Percentiles rank a stretch among this genome's conserved stretches.
Conservation (phyloP, 1,140 invertebrate species). For the Trialeurodes vaporariorum region DNA sequence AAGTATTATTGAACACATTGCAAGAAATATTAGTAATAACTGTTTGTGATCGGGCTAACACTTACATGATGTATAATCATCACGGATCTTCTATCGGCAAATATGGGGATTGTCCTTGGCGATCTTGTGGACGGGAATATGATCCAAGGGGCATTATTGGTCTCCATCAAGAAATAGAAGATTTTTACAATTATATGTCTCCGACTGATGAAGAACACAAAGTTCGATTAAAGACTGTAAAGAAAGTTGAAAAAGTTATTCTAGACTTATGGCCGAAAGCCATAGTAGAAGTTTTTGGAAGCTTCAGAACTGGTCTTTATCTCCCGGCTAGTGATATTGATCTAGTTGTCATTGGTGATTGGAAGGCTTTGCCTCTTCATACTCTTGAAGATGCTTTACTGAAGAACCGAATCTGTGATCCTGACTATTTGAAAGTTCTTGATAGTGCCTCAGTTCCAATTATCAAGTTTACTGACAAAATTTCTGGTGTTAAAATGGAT, state of each 20-base stretch:
- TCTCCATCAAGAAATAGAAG: constrained; percentile 91
- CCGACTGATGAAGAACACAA: constrained; percentile 80
- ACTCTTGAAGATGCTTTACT: constrained; percentile 82
- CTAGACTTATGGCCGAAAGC: constrained; percentile 79
- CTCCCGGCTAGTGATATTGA: constrained; percentile 97
- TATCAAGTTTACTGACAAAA: constrained; percentile 87
- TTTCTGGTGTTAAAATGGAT: constrained; percentile 88
- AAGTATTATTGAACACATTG: constrained; percentile 34
- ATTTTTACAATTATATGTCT: constrained; percentile 89
- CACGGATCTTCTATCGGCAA: constrained; percentile 64
- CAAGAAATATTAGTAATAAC: constrained; percentile 31
- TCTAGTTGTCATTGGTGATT: constrained; percentile 90
- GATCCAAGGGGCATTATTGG: constrained; percentile 60
- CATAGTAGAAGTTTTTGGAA: constrained; percentile 89
- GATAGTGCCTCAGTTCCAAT: constrained; percentile 97
- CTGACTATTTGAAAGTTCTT: constrained; percentile 82
- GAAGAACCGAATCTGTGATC: constrained; percentile 75
- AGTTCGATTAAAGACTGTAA: constrained; percentile 73
- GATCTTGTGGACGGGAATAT: too few relatives aligned
- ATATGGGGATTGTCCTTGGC: constrained; percentile 84
- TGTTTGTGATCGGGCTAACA: constrained; percentile 64
- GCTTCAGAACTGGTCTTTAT: constrained; percentile 88
- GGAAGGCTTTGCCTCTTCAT: constrained; percentile 79
- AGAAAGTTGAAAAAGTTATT: constrained; percentile 76
- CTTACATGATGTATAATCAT: constrained; percentile 76